A percentile compares a stretch with the other conserved stretches of the same genome.
phyloP scores from a whole-genome alignment of 1,140 invertebrate genomes.

The Bombus consobrinus region DNA sequence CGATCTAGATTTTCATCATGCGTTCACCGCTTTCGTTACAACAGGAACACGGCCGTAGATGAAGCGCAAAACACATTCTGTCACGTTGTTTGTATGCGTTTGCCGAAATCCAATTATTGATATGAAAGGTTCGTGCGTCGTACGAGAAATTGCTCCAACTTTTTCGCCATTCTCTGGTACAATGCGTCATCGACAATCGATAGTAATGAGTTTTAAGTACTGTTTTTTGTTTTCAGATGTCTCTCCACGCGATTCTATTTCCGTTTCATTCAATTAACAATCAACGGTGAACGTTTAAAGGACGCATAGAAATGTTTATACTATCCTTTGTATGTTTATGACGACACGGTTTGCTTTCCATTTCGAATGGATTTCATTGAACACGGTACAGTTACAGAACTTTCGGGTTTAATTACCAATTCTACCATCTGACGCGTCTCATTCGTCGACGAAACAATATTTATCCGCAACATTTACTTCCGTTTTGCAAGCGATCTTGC shows the following conservation, averaged over 20 bases:
- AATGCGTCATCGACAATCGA: background rate
- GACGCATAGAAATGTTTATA: background rate
- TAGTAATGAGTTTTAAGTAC: conserved; percentile 15
- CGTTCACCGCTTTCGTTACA: background rate
- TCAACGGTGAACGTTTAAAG: background rate
- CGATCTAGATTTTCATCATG: background rate
- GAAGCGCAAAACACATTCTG: background rate
- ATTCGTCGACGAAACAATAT: background rate
- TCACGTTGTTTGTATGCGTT: conserved; percentile 5
- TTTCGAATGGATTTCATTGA: background rate
- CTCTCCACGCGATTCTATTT: background rate
- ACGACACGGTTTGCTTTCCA: background rate
- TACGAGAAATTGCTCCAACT: background rate
- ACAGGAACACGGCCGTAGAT: background rate
- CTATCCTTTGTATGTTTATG: background rate
- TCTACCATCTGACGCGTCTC: background rate
- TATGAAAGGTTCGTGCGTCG: background rate
- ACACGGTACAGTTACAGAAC: background rate
- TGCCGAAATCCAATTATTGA: conserved; percentile 12
- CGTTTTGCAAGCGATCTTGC: too few species aligned
- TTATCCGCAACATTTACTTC: background rate
- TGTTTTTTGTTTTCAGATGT: background rate
- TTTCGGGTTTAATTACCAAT: background rate
- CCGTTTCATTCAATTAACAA: background rate
- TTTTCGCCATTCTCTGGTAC: background rate